Base-by-base conservation (phyloP, 35 echinoderm and acorn worm species). In the Ptychodera flava region DNA sequence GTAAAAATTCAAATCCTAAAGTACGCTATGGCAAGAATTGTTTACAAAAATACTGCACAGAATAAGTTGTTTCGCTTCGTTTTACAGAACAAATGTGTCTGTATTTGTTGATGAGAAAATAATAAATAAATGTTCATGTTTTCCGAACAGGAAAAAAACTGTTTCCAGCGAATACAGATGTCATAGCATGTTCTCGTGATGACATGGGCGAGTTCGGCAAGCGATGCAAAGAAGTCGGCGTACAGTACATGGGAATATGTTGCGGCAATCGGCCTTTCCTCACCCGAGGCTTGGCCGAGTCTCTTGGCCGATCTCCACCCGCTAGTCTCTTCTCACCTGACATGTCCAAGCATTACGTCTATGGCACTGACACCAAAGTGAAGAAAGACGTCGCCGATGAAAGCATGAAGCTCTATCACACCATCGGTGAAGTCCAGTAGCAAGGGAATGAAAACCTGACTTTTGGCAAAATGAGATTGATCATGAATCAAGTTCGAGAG, bases 201-300 rank as follows among this genome's bases (percentile, higher is more conserved):
- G 95, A 97, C 30, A 80, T 97, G 77, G 28, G 77, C 36, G 78
- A 94, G n/a, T n/a, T n/a, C n/a, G n/a, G n/a, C n/a, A n/a, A n/a
- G n/a, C n/a, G n/a, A n/a, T n/a, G n/a, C n/a, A 87, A 91, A 30
- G 88, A 94, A 37, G 85, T 97, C 30, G 93, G 93, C 32, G 88
- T 97, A 35, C 88, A 88, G 38, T 97, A 94, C 82, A 81, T 97
- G 0, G 95, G 95, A 32, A 82, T 97, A 10, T 97, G 95, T n/a
- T n/a, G n/a, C n/a, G n/a, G n/a, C n/a, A n/a, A n/a, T n/a, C n/a
- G n/a, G n/a, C n/a, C n/a, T n/a, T 90, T 85, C 32, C 78, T 79
- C n/a, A 97, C 95, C 86, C 87, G 95, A 6, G 88, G 83, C 31
- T 88, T 97, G 10, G 89, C 88, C 30, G 95, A 97, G 85, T 87